A percentile compares a stretch with the other conserved stretches of the same genome.
Conservation (phyloP, 2,113 vertebrate genomes). For the Hippocampus guttulatus region DNA sequence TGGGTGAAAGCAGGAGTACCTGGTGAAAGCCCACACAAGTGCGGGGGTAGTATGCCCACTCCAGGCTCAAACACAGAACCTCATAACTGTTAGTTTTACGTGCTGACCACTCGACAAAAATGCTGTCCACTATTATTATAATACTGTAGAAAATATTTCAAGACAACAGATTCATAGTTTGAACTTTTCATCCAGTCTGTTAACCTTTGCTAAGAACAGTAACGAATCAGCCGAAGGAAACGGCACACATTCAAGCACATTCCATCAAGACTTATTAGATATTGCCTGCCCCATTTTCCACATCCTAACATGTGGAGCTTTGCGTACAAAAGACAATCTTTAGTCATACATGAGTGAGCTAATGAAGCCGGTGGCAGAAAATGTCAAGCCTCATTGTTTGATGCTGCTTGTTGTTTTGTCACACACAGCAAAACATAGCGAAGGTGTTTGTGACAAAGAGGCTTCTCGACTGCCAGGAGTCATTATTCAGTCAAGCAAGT, state of each 20-base stretch:
- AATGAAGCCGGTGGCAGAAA: slow-evolving; percentile 7
- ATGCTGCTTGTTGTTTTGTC: slow-evolving; percentile 9
- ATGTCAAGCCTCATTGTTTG: slow-evolving; percentile 8
- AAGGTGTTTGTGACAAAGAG: slow-evolving; percentile 10
- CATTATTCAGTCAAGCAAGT: slow-evolving; percentile 9
- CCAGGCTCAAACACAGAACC: background rate
- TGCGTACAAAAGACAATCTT: slow-evolving; percentile 4
- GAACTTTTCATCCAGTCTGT: background rate
- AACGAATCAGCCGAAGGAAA: background rate
- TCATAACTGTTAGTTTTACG: background rate
- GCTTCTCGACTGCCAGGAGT: slow-evolving; percentile 3
- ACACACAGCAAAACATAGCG: background rate
- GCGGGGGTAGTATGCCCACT: background rate
- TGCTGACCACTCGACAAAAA: background rate
- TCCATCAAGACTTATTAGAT: background rate
- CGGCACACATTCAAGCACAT: background rate
- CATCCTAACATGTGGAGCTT: slow-evolving; percentile 4
- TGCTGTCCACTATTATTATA: background rate
- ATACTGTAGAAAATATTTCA: background rate
- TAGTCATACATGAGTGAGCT: slow-evolving; percentile 11
- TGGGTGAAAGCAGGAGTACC: too few species aligned
- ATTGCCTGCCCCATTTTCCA: slow-evolving; percentile 1
- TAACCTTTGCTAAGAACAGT: background rate
- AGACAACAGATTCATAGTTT: background rate
- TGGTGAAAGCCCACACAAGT: background rate